phyloP scores from a whole-genome alignment of 2,797 vertebrate species.

The Hypotaenidia philippensis region DNA sequence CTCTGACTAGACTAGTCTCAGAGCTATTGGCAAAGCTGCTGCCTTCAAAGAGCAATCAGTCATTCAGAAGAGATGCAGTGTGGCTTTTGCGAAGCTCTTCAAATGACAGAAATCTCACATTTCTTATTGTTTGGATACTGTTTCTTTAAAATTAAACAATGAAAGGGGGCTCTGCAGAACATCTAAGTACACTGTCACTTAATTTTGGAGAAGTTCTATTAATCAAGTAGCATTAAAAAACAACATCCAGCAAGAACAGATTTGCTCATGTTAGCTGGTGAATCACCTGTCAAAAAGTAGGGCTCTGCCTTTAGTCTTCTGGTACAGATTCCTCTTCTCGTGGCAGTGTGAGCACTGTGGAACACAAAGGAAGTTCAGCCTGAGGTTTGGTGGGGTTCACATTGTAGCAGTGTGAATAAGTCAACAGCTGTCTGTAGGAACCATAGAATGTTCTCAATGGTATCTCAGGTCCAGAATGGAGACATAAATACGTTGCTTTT shows the following conservation, averaged over 20 bases:
- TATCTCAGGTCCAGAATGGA: neutral
- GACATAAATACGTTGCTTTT: neutral
- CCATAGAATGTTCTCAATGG: neutral
- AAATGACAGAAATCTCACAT: slow-evolving; percentile 9
- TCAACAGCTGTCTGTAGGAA: neutral
- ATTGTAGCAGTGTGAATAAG: neutral
- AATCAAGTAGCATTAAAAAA: neutral
- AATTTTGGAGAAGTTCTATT: neutral
- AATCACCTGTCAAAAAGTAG: neutral
- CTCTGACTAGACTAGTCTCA: slow-evolving; percentile 23
- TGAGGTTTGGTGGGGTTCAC: neutral
- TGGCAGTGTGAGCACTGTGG: fast-evolving
- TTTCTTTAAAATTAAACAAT: slow-evolving; percentile 36
- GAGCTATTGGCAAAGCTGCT: slow-evolving; percentile 47
- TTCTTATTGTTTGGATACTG: neutral
- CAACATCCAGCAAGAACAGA: neutral
- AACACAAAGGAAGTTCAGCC: neutral
- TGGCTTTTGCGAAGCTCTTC: slow-evolving; percentile 40
- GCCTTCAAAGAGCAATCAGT: slow-evolving; percentile 38
- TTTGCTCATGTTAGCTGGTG: neutral
- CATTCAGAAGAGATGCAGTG: neutral
- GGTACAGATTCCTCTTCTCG: neutral
- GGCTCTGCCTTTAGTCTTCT: neutral
- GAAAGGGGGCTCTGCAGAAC: neutral
- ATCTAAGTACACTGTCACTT: neutral